A percentile compares a stretch with the other conserved stretches of the same genome.
Evolutionary conservation across 2,113 vertebrate species (phyloP).

Genomic region (Cyprinodon variegatus): DNA sequence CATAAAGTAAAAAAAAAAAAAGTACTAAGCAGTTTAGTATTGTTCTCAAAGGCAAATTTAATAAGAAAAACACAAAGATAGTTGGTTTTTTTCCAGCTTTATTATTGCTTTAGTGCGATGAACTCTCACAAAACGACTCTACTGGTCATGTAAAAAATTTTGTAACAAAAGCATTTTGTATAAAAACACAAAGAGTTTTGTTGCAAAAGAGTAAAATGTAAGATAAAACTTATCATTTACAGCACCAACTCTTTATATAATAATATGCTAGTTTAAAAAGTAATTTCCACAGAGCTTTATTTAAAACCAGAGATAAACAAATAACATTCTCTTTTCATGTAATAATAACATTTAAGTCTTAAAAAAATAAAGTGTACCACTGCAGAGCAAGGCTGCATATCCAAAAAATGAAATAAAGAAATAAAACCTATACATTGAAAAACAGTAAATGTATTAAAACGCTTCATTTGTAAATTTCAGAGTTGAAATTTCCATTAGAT

Average conservation of each 20-base stretch:
- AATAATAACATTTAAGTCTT: neutral
- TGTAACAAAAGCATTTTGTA: neutral
- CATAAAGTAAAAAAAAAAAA: neutral
- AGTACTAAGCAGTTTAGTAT: neutral
- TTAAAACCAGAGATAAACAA: neutral
- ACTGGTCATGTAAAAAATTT: too few species aligned
- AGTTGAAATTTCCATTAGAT: too few species aligned
- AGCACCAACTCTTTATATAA: neutral
- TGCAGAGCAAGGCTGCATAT: neutral
- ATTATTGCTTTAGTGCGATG: neutral
- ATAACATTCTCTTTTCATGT: neutral
- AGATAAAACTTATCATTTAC: neutral
- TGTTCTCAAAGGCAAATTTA: neutral
- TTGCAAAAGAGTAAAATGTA: neutral
- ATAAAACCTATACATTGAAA: neutral
- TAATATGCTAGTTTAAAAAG: neutral
- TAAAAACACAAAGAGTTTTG: neutral
- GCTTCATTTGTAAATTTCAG: too few species aligned
- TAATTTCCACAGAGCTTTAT: neutral
- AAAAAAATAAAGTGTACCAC: neutral
- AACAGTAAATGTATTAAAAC: too few species aligned
- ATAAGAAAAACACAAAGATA: neutral
- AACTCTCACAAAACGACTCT: neutral
- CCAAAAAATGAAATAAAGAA: neutral
- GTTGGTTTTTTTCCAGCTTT: neutral